Base-by-base conservation (phyloP, 2,888 invertebrate genomes). In the Micoletzkya japonica region DNA sequence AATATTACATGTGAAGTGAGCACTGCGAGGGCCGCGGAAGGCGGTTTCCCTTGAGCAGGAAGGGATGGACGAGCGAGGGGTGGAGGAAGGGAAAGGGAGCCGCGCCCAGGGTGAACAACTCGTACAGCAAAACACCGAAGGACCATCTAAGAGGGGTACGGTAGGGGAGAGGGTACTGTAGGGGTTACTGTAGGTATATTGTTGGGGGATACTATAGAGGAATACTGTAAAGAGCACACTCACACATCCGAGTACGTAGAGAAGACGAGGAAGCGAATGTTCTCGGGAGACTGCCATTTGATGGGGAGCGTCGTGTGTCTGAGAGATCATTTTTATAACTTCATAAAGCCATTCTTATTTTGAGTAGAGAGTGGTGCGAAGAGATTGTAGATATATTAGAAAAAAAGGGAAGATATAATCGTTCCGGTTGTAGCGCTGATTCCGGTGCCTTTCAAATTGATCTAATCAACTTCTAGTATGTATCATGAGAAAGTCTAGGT, bases 231-330 rank as follows among this genome's bases (percentile, higher is more conserved):
- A 28, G 37, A 10, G 24, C 4, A 6, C 44, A 52, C 64, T 3
- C 14, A 64, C 64, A 64, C 64, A 64, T 64, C 64, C 1, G 64
- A 64, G 36, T 50, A 30, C 4, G 64, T 26, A 3, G 64, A 36
- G 28, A 52, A 64, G 4, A 37, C n/a, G 34, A 64, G 64, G 26
- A 36, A 64, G 32, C 64, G 50, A 26, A 64, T 32, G 1, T 32
- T 52, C 32, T 64, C 64, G 10, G 64, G 64, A 34, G 64, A 50
- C 64, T 52, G 34, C 64, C 64, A 64, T 54, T 64, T 64, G n/a
- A 64, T 24, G 26, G 64, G 36, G 24, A 52, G 54, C 17, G 64
- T 52, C 4, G 52, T 14, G 34, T 50, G 50, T 64, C 64, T 64
- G 26, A 59, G 10, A 59, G 7, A 14, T 56, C 56, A 34, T 54